These are phyloP conservation scores for Drosophila hamatofila DNA, from an alignment of 2,888 invertebrate genomes.

Conservation along the genomic window DNA sequence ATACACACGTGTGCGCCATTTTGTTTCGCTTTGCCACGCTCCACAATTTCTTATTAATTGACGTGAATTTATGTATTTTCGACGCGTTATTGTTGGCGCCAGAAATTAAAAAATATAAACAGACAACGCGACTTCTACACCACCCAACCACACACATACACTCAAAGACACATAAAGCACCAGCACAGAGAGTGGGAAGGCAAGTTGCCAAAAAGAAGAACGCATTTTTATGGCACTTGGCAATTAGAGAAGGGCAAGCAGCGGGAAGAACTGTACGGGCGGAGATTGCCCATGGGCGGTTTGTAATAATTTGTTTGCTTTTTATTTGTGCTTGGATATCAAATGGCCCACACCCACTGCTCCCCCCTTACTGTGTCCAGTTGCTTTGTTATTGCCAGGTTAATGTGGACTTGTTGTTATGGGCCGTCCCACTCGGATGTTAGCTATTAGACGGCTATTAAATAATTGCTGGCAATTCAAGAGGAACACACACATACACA, in stretches of 20 bases:
- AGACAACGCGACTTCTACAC: slow-evolving; percentile 48
- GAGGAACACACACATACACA: slow-evolving; percentile 46
- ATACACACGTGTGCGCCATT: slow-evolving; percentile 53
- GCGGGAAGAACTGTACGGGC: background rate
- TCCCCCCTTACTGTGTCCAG: slow-evolving; percentile 39
- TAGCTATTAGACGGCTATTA: slow-evolving; percentile 78
- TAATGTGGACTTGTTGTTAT: slow-evolving; percentile 61
- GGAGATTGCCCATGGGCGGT: slow-evolving; percentile 39
- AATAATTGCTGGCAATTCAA: slow-evolving; percentile 80
- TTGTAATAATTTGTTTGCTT: slow-evolving; percentile 75
- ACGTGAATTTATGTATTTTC: slow-evolving; percentile 80
- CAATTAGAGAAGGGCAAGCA: slow-evolving; percentile 59
- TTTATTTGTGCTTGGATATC: slow-evolving; percentile 71
- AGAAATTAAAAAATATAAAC: slow-evolving; percentile 80
- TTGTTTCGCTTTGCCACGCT: slow-evolving; percentile 64
- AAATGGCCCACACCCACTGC: slow-evolving; percentile 31
- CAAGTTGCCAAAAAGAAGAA: slow-evolving; percentile 8
- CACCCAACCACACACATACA: slow-evolving; percentile 7
- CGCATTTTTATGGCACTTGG: slow-evolving; percentile 77
- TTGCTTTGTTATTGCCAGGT: slow-evolving; percentile 55
- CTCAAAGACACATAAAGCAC: slow-evolving; percentile 55
- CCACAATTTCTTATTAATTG: slow-evolving; percentile 81
- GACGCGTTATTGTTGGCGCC: slow-evolving; percentile 77
- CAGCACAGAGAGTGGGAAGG: slow-evolving; percentile 5
- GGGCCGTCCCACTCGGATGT: slow-evolving; percentile 72